Percentiles rank a stretch among this genome's conserved stretches.
phyloP scores from a whole-genome alignment of 1,140 invertebrate genomes.

The Limonius californicus region DNA sequence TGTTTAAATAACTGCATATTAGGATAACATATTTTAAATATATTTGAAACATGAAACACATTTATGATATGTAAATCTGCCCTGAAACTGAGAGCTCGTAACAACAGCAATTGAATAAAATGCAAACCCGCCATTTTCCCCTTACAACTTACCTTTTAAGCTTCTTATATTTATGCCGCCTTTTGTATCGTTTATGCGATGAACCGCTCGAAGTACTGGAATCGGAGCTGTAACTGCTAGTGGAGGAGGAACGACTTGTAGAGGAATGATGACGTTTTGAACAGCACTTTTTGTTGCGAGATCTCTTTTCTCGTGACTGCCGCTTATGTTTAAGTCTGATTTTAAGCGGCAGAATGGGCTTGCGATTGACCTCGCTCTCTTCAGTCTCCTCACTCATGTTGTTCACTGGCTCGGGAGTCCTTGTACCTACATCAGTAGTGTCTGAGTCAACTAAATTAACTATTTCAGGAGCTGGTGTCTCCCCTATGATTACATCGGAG shows the following conservation, averaged over 20 bases:
- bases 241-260: neutral
- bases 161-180: neutral
- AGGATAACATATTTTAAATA: too few relatives aligned
- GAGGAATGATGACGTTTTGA: neutral
- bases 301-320: slow-evolving; percentile 27
- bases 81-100: too few relatives aligned
- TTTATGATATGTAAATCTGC: too few relatives aligned
- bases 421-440: slow-evolving; percentile 21
- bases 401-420: neutral
- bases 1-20: too few relatives aligned
- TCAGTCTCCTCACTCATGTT: neutral
- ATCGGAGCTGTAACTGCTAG: neutral
- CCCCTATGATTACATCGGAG: slow-evolving; percentile 40
- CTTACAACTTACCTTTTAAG: neutral
- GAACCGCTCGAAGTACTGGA: neutral
- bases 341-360: slow-evolving; percentile 36
- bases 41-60: too few relatives aligned
- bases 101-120: too few relatives aligned
- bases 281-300: neutral
- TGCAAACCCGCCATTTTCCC: too few relatives aligned
- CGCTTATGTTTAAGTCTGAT: slow-evolving; percentile 34
- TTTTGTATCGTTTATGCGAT: neutral
- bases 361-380: slow-evolving; percentile 3
- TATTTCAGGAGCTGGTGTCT: slow-evolving; percentile 21
- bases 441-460: slow-evolving; percentile 22